Base-by-base conservation (phyloP, 2,113 vertebrate genomes). In the Psettodes erumei region DNA sequence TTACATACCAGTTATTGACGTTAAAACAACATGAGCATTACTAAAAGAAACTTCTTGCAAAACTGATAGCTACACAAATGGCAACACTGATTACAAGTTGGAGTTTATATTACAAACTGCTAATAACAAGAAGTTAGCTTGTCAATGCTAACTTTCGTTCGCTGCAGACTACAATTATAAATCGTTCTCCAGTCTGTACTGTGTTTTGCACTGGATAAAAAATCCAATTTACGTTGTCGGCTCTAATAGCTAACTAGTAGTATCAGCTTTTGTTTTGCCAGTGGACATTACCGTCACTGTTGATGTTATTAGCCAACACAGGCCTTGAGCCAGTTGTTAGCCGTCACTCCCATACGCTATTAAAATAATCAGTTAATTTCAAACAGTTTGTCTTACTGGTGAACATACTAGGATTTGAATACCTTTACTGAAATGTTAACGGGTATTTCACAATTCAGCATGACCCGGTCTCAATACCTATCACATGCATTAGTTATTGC, bases 301-400 rank as follows among this genome's bases (percentile, higher is more conserved):
- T 37, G 11, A 27, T 35, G 53, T 58, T 70, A 33, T 68, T 66
- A 74, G 71, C 67, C 43, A 61, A 8, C 6, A 6, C 43, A 85
- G 80, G 83, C 86, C 86, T 68, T 48, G 35, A 3, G 19, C 51
- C 30, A 43, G 32, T 13, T 38, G 42, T 35, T 42, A 68, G 77
- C 56, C 9, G 42, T 42, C 13, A 33, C 6, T 37, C 51, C 4
- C 15, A 25, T 23, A 59, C 61, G 33, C n/a, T 16, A 63, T 6
- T 33, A 25, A 27, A 38, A 5, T 42, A 21, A 19, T 1, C 2
- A 7, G 9, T 10, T 19, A 5, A 0, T 37, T 62, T 40, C 8
- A 56, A 21, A 30, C 10, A 8, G 8, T 13, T 47, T 4, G n/a
- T 19, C 35, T 45, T 3, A 18, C 32, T 6, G 3, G 3, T 10